phyloP scores from a whole-genome alignment of 37 sponge, comb jelly and placozoan genomes.

The Spongilla lacustris region DNA sequence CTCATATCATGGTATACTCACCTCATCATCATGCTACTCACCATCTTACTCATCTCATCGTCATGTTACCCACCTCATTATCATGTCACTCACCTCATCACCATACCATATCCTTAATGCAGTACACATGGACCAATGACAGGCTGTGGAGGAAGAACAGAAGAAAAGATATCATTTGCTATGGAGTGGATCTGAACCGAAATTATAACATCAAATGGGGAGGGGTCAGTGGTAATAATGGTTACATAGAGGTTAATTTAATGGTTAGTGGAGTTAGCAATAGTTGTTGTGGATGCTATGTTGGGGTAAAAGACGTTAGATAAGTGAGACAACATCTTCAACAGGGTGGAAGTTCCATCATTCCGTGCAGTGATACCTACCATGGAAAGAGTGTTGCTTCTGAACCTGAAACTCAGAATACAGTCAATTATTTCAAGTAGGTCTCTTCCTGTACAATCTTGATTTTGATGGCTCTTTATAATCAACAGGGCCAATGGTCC shows the following conservation, averaged over 20 bases:
- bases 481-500: slow-evolving; percentile 16
- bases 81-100: neutral
- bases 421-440: slow-evolving; percentile 66
- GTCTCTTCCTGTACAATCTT: neutral
- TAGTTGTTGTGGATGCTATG: neutral
- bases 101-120: neutral
- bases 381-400: slow-evolving; percentile 67
- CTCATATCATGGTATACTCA: no score
- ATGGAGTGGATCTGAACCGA: slow-evolving; percentile 85
- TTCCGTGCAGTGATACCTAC: slow-evolving; percentile 78
- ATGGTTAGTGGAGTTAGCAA: no score
- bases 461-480: neutral
- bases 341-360: slow-evolving; percentile 66
- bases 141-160: slow-evolving; percentile 87
- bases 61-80: neutral
- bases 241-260: no score
- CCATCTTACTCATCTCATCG: no score
- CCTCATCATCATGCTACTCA: no score
- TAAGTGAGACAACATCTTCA: no score
- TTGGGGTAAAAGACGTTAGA: no score
- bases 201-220: slow-evolving; percentile 80
- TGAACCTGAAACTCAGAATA: slow-evolving; percentile 74
- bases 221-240: slow-evolving; percentile 28
- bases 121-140: slow-evolving; percentile 74
- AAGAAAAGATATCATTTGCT: slow-evolving; percentile 28